Conservation (phyloP, 2,113 vertebrate species). For the Heloderma charlesbogerti region DNA sequence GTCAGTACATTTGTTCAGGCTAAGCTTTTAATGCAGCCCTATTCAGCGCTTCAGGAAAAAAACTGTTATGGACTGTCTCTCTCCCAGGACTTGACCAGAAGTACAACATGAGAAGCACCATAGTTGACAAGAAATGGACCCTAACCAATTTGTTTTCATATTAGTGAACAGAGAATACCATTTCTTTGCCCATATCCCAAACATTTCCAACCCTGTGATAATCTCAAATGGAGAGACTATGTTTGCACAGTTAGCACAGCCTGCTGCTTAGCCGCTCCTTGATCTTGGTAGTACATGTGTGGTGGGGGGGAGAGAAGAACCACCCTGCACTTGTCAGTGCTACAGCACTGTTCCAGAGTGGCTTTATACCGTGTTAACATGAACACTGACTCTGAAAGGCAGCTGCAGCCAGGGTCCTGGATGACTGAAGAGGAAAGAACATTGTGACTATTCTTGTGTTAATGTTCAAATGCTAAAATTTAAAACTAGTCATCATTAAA, state of each 20-base stretch:
- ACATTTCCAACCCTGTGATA: conserved; percentile 59
- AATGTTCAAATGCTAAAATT: conserved; percentile 82
- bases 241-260: conserved; percentile 56
- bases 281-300: conserved; percentile 64
- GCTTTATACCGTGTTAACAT: conserved; percentile 59
- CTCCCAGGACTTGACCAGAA: conserved; percentile 65
- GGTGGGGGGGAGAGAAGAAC: conserved; percentile 43
- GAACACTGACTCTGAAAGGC: conserved; percentile 60
- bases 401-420: conserved; percentile 67
- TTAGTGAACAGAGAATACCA: conserved; percentile 35
- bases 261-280: conserved; percentile 68
- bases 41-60: conserved; percentile 69
- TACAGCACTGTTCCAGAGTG: conserved; percentile 70
- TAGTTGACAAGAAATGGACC: conserved; percentile 75
- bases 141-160: conserved; percentile 50
- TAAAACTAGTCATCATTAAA: conserved; percentile 86
- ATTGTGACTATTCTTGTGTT: conserved; percentile 73
- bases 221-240: conserved; percentile 56
- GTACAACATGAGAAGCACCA: conserved; percentile 78
- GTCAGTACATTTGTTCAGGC: conserved; percentile 63
- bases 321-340: conserved; percentile 51
- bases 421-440: conserved; percentile 61
- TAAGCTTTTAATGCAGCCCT: conserved; percentile 62
- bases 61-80: conserved; percentile 57
- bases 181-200: conserved; percentile 64